Percentiles rank a stretch among this genome's conserved stretches.
phyloP scores from a whole-genome alignment of 2,113 vertebrate species.

The Sylvilagus bachmani region DNA sequence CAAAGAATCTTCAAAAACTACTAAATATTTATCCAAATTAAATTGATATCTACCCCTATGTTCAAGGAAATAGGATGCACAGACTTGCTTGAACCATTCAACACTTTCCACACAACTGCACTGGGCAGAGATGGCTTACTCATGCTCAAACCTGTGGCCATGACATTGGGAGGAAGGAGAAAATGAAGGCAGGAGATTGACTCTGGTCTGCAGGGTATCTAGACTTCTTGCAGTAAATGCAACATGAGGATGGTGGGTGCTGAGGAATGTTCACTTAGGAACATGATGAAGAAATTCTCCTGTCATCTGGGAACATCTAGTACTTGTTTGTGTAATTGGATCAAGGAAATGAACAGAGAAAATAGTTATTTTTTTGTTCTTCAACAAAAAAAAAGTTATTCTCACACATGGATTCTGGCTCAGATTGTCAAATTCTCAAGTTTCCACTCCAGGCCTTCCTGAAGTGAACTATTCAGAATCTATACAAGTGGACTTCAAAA shows the following conservation, averaged over 20 bases:
- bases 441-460: background rate
- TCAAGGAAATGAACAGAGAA: slow-evolving; percentile 30
- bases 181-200: background rate
- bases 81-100: slow-evolving; percentile 18
- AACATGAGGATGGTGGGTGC: background rate
- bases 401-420: background rate
- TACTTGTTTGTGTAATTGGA: background rate
- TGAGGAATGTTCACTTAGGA: background rate
- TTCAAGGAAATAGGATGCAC: background rate
- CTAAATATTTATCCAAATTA: slow-evolving; percentile 31
- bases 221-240: slow-evolving; percentile 16
- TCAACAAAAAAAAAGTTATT: background rate
- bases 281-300: background rate
- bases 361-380: slow-evolving; percentile 1
- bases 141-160: background rate
- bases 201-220: background rate
- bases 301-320: background rate
- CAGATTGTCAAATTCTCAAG: slow-evolving; percentile 10
- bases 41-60: slow-evolving; percentile 1
- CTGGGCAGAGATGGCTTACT: background rate
- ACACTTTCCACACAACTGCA: background rate
- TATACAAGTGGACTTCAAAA: too few relatives aligned
- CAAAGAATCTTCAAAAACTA: background rate
- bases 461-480: slow-evolving; percentile 40
- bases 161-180: background rate